Percentiles rank a stretch among this genome's conserved stretches.
These are phyloP conservation scores for Oxycera nigricornis DNA, from an alignment of 2,888 invertebrate genomes.

Conservation along the genomic window DNA sequence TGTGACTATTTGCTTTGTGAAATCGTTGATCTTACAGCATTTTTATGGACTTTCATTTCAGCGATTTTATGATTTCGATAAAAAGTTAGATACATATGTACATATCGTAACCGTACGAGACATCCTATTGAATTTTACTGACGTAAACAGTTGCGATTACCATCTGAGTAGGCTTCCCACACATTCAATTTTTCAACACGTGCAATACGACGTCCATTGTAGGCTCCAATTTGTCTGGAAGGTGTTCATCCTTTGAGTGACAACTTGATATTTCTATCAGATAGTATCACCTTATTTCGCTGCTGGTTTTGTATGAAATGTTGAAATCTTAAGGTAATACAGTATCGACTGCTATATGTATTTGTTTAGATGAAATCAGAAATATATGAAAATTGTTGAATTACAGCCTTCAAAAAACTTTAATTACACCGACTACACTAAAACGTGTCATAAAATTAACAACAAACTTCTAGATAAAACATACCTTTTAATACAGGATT, in stretches of 20 bases:
- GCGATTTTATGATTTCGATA: slow-evolving; percentile 24
- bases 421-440: too few species aligned
- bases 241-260: background rate
- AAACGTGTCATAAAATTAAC: too few species aligned
- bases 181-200: background rate
- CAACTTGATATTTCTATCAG: background rate
- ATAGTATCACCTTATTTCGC: slow-evolving; percentile 3
- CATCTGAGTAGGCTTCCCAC: slow-evolving; percentile 11
- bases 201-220: background rate
- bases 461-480: too few species aligned
- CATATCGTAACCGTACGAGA: background rate
- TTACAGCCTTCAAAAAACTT: too few species aligned
- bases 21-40: slow-evolving; percentile 32
- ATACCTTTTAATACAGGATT: too few species aligned
- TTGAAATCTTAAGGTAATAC: background rate
- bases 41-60: background rate
- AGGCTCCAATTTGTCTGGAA: background rate
- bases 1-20: slow-evolving; percentile 38
- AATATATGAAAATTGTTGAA: too few species aligned
- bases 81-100: slow-evolving; percentile 3
- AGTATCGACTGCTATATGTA: too few species aligned
- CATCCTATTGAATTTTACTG: slow-evolving; percentile 2
- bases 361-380: too few species aligned
- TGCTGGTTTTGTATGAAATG: background rate
- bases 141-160: slow-evolving; percentile 15